phyloP scores from a whole-genome alignment of 2,888 invertebrate species.

The Ceramica pisi region DNA sequence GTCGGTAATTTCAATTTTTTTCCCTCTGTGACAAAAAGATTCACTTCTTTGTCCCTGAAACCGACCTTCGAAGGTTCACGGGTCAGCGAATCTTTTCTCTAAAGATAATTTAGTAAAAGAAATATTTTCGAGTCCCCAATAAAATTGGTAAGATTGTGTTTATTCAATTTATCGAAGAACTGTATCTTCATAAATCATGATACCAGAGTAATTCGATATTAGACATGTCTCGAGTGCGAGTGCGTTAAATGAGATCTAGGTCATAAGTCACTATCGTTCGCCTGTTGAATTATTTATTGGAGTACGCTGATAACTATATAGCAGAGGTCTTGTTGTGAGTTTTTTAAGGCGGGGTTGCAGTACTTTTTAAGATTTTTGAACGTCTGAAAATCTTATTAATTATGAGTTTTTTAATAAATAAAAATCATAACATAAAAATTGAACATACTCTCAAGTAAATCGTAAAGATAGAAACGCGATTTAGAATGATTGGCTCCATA shows the following conservation, averaged over 20 bases:
- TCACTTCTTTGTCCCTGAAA: constrained; percentile 68
- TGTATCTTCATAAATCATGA: constrained; percentile 40
- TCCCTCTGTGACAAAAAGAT: constrained; percentile 62
- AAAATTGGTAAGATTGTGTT: constrained; percentile 65
- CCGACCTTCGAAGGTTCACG: constrained; percentile 70
- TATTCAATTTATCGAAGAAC: constrained; percentile 60
- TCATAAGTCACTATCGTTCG: constrained; percentile 32
- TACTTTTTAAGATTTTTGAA: no score
- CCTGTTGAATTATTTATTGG: constrained; percentile 60
- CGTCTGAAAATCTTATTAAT: no score
- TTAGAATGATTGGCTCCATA: no score
- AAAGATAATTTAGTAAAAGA: constrained; percentile 69
- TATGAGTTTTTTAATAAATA: no score
- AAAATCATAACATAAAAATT: no score
- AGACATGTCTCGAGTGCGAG: constrained; percentile 47
- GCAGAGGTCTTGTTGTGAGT: no score
- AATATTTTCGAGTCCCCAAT: constrained; percentile 61
- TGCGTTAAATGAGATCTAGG: constrained; percentile 43
- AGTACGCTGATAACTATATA: constrained; percentile 6
- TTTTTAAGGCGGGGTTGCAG: no score
- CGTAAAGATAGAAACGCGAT: no score
- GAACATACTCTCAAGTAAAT: no score
- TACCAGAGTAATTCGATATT: constrained; percentile 42
- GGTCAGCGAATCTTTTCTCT: constrained; percentile 70
- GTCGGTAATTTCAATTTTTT: constrained; percentile 69